Base-by-base conservation (phyloP, 2,113 vertebrate genomes). In the Dicaeum eximium region DNA sequence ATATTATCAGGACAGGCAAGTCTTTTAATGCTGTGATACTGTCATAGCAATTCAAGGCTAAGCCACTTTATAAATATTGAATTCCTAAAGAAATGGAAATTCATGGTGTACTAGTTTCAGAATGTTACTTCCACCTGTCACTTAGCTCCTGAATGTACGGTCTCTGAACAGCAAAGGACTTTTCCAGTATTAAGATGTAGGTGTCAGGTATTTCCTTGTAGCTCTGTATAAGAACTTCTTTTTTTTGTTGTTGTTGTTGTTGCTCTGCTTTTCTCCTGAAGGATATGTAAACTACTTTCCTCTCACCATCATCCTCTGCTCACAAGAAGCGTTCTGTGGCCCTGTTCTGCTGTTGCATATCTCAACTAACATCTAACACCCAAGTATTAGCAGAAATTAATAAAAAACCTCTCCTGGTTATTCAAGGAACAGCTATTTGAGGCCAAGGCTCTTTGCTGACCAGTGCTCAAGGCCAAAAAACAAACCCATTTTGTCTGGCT, bases 11-110 rank as follows among this genome's bases (percentile, higher is more conserved):
- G 72, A 75, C 86, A 93, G 53, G 40, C 44, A 84, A 94, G 84
- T 31, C 80, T 73, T 74, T 70, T 91, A 95, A 88, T 73, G 44
- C 66, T 83, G 61, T 48, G 84, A 83, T 94, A 86, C 47, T 92
- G 83, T 89, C 64, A 96, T 2, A 95, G 37, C 33, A 88, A 94
- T 92, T 97, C 75, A 96, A 88, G 93, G 60, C 47, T 92, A 92
- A 90, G 45, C 77, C 70, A 93, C 47, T 92, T 93, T 53, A 70
- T 83, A 96, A 94, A 58, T 87, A 67, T 88, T 92, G 88, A 96
- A 94, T 86, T 91, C 58, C 56, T 82, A 70, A 73, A 81, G 85
- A 97, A 94, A 88, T 96, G 62, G 81, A 96, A 96, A 95, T 96
- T 90, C 67, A 35, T 16, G 19, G 6, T 70, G 72, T 85, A 84